A percentile compares a stretch with the other conserved stretches of the same genome.
Evolutionary conservation across 2,888 invertebrate genomes (phyloP).

Genomic region (Drosophila buzzatii): DNA sequence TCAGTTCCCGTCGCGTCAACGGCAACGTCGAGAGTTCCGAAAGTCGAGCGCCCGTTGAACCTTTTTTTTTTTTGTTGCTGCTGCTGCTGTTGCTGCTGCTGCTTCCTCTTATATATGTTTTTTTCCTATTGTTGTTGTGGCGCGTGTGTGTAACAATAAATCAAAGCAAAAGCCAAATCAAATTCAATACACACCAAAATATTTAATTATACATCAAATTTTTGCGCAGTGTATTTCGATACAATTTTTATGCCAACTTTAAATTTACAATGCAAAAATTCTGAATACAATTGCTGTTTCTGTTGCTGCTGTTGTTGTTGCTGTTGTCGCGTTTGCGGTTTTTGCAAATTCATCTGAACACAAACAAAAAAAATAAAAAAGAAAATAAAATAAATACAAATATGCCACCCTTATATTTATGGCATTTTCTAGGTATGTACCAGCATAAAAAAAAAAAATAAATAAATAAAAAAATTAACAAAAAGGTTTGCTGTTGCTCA

Average conservation of each 20-base stretch:
- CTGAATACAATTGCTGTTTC: conserved; percentile 6
- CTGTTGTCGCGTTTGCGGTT: neutral
- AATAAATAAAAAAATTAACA: neutral
- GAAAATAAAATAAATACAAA: neutral
- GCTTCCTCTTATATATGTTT: neutral
- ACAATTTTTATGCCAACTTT: conserved; percentile 6
- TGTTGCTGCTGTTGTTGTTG: neutral
- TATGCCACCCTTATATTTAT: conserved; percentile 42
- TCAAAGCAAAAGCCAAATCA: conserved; percentile 35
- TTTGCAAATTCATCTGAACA: conserved; percentile 4
- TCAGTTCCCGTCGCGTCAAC: conserved; percentile 73
- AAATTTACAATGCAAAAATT: conserved; percentile 36
- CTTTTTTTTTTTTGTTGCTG: conserved; percentile 1
- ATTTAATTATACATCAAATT: conserved; percentile 10
- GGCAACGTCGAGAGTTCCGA: conserved; percentile 47
- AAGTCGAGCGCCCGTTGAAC: conserved; percentile 42
- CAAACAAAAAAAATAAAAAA: conserved; percentile 4
- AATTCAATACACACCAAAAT: conserved; percentile 18
- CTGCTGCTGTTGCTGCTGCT: neutral
- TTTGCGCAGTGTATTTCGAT: conserved; percentile 21
- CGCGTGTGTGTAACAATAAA: conserved; percentile 25
- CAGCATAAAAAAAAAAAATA: neutral
- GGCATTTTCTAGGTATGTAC: conserved; percentile 37
- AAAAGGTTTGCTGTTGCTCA: neutral
- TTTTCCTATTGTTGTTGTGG: conserved; percentile 14